Evolutionary conservation across 2,113 vertebrate genomes (phyloP).

Genomic region (Anhinga anhinga): DNA sequence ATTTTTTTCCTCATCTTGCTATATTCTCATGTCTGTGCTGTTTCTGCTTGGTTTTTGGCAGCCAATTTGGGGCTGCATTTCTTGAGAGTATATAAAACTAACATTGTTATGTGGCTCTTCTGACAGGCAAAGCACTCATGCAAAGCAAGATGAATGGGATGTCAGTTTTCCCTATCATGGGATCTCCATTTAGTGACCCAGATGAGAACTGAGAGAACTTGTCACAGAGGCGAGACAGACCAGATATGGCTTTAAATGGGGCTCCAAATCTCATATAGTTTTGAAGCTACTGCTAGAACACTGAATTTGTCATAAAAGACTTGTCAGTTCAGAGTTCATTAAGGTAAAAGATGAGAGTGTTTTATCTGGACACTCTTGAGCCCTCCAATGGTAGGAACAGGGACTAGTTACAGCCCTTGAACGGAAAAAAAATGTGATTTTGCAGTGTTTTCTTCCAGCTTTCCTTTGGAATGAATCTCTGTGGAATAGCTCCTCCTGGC

Average conservation of each 20-base stretch:
- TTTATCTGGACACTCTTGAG: conserved; percentile 65
- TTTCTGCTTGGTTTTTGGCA: conserved; percentile 23
- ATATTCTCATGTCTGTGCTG: conserved; percentile 14
- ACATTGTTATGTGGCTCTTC: conserved; percentile 55
- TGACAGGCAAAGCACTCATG: conserved; percentile 66
- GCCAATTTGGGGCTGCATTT: conserved; percentile 57
- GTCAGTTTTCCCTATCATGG: conserved; percentile 72
- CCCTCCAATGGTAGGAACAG: background rate
- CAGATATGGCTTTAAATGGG: conserved; percentile 65
- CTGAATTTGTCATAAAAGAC: conserved; percentile 76
- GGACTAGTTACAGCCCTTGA: conserved; percentile 28
- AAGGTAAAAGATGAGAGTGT: conserved; percentile 72
- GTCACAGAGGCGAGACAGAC: conserved; percentile 62
- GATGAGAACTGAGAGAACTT: conserved; percentile 70
- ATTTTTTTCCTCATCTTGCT: conserved; percentile 40
- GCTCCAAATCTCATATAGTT: conserved; percentile 67
- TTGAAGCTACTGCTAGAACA: conserved; percentile 59
- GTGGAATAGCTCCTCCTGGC: conserved; percentile 12
- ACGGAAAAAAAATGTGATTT: background rate
- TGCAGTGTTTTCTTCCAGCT: conserved; percentile 48
- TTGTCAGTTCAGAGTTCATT: conserved; percentile 77
- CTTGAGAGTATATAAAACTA: conserved; percentile 69
- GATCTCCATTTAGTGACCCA: conserved; percentile 77
- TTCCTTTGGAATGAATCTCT: conserved; percentile 38
- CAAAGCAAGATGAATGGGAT: conserved; percentile 79